These are phyloP conservation scores for Erpobdella octoculata DNA, from an alignment of 2,888 invertebrate genomes.

Conservation along the genomic window DNA sequence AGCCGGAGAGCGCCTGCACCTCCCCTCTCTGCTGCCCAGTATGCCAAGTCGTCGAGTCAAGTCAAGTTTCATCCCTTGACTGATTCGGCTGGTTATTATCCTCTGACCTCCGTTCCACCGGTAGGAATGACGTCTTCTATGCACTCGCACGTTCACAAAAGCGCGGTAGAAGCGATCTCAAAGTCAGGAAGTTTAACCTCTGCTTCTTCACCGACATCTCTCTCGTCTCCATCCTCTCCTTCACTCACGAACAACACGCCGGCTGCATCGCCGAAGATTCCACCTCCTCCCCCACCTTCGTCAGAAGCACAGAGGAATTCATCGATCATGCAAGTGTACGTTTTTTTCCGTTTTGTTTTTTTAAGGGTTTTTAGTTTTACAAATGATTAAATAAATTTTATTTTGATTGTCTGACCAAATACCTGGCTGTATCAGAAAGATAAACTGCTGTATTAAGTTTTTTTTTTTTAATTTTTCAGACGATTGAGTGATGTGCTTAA, in stretches of 20 bases:
- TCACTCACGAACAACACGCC: too few relatives aligned
- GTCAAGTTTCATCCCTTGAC: not conserved
- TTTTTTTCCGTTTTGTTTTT: not conserved
- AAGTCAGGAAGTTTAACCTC: not conserved
- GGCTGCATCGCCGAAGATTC: too few relatives aligned
- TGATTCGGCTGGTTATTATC: not conserved
- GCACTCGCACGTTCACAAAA: not conserved
- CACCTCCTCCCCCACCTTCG: too few relatives aligned
- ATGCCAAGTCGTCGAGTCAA: not conserved
- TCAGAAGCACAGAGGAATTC: not conserved
- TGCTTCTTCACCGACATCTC: not conserved
- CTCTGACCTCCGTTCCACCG: not conserved
- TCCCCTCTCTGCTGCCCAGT: not conserved
- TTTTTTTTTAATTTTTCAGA: too few relatives aligned
- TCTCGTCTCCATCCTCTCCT: not conserved
- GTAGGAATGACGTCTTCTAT: not conserved
- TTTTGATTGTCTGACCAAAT: not conserved
- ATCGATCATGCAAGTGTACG: not conserved
- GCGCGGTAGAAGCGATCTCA: not conserved
- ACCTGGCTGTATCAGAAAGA: not conserved
- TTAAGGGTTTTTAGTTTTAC: not conserved
- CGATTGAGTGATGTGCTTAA: conserved; percentile 79
- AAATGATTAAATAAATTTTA: not conserved
- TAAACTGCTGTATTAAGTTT: too few relatives aligned
- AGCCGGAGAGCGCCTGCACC: too few relatives aligned